phyloP scores from a whole-genome alignment of 2,113 vertebrate species.

The Tragelaphus buxtoni region DNA sequence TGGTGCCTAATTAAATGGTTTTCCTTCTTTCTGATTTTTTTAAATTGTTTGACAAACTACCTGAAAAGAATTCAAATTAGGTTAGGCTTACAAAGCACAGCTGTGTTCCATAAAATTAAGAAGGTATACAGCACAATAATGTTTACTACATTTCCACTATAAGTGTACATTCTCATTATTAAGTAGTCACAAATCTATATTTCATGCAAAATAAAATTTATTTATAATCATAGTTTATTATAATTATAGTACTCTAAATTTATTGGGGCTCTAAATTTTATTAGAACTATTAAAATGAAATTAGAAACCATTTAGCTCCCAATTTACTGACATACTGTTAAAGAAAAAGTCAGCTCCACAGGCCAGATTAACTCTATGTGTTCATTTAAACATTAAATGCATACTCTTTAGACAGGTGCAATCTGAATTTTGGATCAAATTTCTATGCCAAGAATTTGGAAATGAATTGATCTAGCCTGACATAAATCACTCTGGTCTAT shows the following conservation, averaged over 20 bases:
- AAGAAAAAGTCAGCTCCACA: background rate
- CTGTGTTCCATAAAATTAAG: background rate
- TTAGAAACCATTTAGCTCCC: background rate
- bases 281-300: conserved; percentile 10
- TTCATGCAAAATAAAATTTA: background rate
- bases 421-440: background rate
- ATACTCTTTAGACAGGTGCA: background rate
- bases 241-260: background rate
- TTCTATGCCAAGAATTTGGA: background rate
- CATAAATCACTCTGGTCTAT: background rate
- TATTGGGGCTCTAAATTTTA: conserved; percentile 11
- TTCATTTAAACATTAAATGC: background rate
- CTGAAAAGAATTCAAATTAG: background rate
- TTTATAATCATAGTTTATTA: background rate
- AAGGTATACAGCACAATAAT: background rate
- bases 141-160: background rate
- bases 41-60: background rate
- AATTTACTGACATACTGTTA: background rate
- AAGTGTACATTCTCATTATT: conserved; percentile 9
- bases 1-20: background rate
- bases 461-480: background rate
- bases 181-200: background rate
- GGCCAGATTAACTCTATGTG: background rate
- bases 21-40: background rate
- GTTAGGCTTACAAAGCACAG: background rate